Conservation (phyloP, 1,140 invertebrate species). For the Drosophila virilis region DNA sequence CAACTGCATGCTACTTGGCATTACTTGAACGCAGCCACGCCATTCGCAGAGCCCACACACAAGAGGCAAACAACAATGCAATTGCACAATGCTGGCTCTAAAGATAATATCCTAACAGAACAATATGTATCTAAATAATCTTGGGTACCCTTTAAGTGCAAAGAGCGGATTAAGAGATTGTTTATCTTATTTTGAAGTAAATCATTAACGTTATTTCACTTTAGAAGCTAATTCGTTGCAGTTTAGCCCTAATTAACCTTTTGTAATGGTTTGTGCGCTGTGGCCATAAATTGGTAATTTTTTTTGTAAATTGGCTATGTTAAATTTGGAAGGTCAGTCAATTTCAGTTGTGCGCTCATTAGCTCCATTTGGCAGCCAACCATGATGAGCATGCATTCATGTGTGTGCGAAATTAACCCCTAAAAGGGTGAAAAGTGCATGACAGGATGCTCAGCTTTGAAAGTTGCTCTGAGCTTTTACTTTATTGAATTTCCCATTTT, state of each 20-base stretch:
- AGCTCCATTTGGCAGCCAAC: conserved; percentile 40
- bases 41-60: background rate
- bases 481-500: conserved; percentile 59
- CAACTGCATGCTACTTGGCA: background rate
- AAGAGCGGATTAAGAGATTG: no score
- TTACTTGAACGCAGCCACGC: background rate
- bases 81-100: background rate
- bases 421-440: conserved; percentile 1
- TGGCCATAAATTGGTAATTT: conserved; percentile 44
- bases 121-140: no score
- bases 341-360: conserved; percentile 45
- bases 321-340: conserved; percentile 50
- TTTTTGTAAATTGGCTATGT: conserved; percentile 59
- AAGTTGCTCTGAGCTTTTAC: conserved; percentile 38
- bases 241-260: conserved; percentile 1
- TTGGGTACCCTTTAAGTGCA: no score
- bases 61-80: background rate
- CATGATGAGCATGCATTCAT: conserved; percentile 32
- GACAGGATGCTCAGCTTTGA: background rate
- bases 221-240: conserved; percentile 28
- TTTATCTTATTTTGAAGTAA: no score
- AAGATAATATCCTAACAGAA: background rate
- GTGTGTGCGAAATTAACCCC: conserved; percentile 22
- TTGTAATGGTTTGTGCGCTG: background rate
- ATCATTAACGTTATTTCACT: background rate